Base-by-base conservation (phyloP, 2,888 invertebrate species). In the Orchesellides sinensis region DNA sequence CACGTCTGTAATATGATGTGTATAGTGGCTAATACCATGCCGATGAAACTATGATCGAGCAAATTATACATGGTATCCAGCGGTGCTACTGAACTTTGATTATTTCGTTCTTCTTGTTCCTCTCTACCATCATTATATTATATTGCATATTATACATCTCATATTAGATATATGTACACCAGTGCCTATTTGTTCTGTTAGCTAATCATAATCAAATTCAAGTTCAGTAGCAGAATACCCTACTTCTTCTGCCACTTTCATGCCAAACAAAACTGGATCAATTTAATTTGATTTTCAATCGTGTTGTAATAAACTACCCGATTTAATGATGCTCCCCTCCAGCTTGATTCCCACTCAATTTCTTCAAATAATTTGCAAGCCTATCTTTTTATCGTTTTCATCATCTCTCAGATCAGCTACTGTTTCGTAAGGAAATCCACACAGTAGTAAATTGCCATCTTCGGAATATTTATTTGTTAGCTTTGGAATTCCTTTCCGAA, bases 261-360 rank as follows among this genome's bases (percentile, higher is more conserved):
- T 8, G 45, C 45, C 32, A 63, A 63, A 52, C 69, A 61, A 59
- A 78, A 78, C 78, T 78, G 78, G 78, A 69, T 70, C 70, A 59
- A 78, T 78, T 78, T 78, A 70, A 78, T 70, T 78, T 78, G 78
- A 78, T 70, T 78, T 78, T 70, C 78, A 56, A 77, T 77, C 35
- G 32, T 77, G 77, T 32, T 77, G 68, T 47, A 77, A 77, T 77
- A 77, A 77, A 77, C 66, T 77, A 77, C 59, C 59, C 65, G 25
- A 77, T 75, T 75, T 77, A 77, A 77, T 77, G 77, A 68, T 68
- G 49, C 65, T 74, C 75, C n/a, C 66, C 75, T 75, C 75, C 75
- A 75, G 75, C 66, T 66, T 17, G 59, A 73, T 65, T 65, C 40
- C 65, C 40, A 65, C 54, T 65, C 65, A 66, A 66, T 54, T 66